Evolutionary conservation across 2,888 invertebrate species (phyloP).

Genomic region (Allophyes oxyacanthae): DNA sequence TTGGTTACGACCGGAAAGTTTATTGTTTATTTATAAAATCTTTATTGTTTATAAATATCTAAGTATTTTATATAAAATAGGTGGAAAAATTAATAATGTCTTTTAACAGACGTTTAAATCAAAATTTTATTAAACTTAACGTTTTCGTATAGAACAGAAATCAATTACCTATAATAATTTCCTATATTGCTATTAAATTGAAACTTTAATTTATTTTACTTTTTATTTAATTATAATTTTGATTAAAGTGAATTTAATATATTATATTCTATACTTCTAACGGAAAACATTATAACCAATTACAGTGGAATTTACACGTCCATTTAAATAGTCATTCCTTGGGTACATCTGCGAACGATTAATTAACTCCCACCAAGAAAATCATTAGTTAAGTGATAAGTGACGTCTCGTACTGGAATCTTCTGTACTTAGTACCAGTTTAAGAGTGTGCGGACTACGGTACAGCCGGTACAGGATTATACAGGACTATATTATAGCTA

Average conservation of each 20-base stretch:
- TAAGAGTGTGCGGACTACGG: constrained; percentile 21
- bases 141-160: constrained; percentile 9
- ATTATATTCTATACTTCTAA: no score
- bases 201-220: no score
- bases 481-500: no score
- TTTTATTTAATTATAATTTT: no score
- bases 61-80: no score
- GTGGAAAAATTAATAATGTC: no score
- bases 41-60: neutral
- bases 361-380: constrained; percentile 51
- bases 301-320: constrained; percentile 35
- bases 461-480: no score
- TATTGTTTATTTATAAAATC: no score
- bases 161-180: constrained; percentile 39
- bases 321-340: constrained; percentile 23
- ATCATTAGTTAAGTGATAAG: constrained; percentile 57
- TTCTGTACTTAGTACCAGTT: constrained; percentile 35
- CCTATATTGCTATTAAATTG: constrained; percentile 20
- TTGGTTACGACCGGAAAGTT: constrained; percentile 1
- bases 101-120: no score
- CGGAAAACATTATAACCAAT: constrained; percentile 12
- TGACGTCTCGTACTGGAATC: constrained; percentile 41
- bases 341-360: constrained; percentile 42
- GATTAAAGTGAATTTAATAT: no score
- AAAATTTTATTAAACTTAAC: constrained; percentile 25